Evolutionary conservation across 2,113 vertebrate genomes (phyloP).

Genomic region (Dermatemys mawii): DNA sequence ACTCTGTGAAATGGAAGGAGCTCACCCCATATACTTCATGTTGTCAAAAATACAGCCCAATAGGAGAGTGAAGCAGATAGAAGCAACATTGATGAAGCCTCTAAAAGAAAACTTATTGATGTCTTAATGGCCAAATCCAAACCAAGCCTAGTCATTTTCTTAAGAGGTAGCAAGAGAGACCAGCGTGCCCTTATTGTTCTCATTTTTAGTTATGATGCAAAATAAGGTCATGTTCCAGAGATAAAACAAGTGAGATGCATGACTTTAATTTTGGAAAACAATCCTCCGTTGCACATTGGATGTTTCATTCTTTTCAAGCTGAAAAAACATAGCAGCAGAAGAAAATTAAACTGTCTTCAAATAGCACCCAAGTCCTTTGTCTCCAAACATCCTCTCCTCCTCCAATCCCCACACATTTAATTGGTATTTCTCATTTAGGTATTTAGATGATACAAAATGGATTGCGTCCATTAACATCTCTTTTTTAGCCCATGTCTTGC

Average conservation of each 20-base stretch:
- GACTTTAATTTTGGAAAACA: conserved; percentile 82
- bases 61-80: background rate
- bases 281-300: conserved; percentile 73
- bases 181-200: conserved; percentile 47
- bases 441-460: conserved; percentile 70
- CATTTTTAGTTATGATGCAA: conserved; percentile 67
- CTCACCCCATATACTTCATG: background rate
- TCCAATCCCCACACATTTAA: conserved; percentile 59
- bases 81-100: conserved; percentile 12
- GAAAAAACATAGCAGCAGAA: conserved; percentile 72
- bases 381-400: background rate
- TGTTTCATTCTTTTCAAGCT: conserved; percentile 76
- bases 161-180: conserved; percentile 23
- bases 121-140: conserved; percentile 50
- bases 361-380: conserved; percentile 79
- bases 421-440: conserved; percentile 69
- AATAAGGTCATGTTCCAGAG: conserved; percentile 67
- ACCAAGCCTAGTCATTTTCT: conserved; percentile 42
- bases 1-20: background rate
- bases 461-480: conserved; percentile 72
- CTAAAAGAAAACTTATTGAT: conserved; percentile 28
- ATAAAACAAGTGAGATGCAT: conserved; percentile 61
- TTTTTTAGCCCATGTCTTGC: conserved; percentile 28
- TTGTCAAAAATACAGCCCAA: background rate
- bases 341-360: conserved; percentile 74